Base-by-base conservation (phyloP, 1,140 invertebrate species). In the Drosophila kanapiae region DNA sequence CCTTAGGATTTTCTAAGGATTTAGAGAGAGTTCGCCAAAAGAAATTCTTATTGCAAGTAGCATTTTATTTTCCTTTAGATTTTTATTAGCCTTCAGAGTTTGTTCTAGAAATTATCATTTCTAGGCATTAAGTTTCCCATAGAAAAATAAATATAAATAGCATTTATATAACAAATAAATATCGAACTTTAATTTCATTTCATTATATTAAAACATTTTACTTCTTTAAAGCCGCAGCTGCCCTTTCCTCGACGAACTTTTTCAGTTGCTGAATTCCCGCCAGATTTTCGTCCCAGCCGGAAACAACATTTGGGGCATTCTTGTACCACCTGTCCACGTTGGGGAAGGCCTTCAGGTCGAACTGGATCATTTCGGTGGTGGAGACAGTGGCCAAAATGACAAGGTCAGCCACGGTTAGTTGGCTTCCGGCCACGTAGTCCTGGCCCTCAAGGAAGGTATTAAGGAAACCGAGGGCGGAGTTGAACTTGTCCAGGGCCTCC, bases 321-420 rank as follows among this genome's bases (percentile, higher is more conserved):
- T 95, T 94, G 65, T 95, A 94, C 96, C 97, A 97, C 69, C 93
- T 94, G 18, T 79, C 91, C 37, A 97, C 94, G 68, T 97, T 96
- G 4, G 94, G 92, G 90, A 95, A 97, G 63, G 95, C 94, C 16
- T 93, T 93, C 13, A 96, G 82, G 78, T 96, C 94, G 45, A 95
- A 95, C 7, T 95, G 94, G 4, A 94, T 93, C 1, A 94, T 94
- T 91, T 97, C 94, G 58, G 94, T 93, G 57, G 95, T 96, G 10
- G 96, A 95, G n/a, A 96, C 93, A 1, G 94, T 94, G 8, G 95
- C 93, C 16, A 95, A 85, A 8, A 96, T 75, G 11, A 94, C 77
- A 11, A 96, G 92, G 85, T 97, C 97, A 3, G 97, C 97, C 18
- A 97, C 91, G 9, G 96, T 97, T 9, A 97, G 87, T 42, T 94